Conservation (phyloP, 1,140 invertebrate species). For the Pseudoatta argentina region DNA sequence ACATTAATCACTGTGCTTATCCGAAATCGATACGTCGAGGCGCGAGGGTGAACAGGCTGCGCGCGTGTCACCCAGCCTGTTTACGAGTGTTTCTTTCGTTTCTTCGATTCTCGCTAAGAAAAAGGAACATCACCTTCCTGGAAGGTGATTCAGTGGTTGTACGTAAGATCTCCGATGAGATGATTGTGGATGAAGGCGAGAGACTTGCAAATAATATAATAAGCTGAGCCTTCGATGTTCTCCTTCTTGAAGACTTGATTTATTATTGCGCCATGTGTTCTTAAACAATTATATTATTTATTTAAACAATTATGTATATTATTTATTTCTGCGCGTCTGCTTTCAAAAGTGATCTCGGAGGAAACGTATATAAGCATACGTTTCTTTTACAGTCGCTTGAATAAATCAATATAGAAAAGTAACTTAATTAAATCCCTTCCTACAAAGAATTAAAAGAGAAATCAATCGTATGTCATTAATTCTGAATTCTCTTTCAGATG, state of each 20-base stretch:
- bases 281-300: background rate
- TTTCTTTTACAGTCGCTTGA: background rate
- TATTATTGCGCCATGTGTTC: background rate
- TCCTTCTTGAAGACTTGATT: background rate
- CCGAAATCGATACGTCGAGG: slow-evolving; percentile 79
- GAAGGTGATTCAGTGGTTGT: background rate
- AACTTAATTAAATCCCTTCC: background rate
- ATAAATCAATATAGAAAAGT: slow-evolving; percentile 3
- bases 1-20: slow-evolving; percentile 85
- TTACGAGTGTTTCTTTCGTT: slow-evolving; percentile 80
- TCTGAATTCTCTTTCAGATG: too few relatives aligned
- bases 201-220: background rate
- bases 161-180: background rate
- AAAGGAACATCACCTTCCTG: slow-evolving; percentile 30
- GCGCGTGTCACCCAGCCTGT: slow-evolving; percentile 68
- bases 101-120: slow-evolving; percentile 44
- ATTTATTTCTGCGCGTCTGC: background rate
- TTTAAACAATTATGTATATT: background rate
- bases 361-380: background rate
- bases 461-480: too few relatives aligned
- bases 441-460: too few relatives aligned
- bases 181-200: background rate
- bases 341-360: background rate
- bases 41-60: slow-evolving; percentile 79
- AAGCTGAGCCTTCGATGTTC: background rate